Evolutionary conservation across 2,797 vertebrate species (phyloP).

Genomic region (Danio kyathit): DNA sequence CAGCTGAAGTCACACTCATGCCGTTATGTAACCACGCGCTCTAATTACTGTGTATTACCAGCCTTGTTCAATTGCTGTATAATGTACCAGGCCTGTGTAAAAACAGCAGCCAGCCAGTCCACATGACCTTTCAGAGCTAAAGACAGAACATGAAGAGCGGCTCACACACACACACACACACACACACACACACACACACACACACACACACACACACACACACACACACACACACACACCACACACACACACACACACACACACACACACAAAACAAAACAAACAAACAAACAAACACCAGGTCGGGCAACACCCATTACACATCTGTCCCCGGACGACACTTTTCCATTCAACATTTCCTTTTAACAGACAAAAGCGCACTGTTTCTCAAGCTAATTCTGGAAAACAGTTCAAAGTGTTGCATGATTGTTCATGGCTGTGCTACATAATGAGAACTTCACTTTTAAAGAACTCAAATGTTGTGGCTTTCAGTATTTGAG

Average conservation of each 20-base stretch:
- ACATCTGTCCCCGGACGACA: slow-evolving; percentile 28
- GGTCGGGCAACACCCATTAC: slow-evolving; percentile 46
- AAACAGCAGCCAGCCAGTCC: slow-evolving; percentile 45
- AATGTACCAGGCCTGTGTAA: slow-evolving; percentile 45
- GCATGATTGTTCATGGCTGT: slow-evolving; percentile 7
- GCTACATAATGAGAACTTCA: not conserved
- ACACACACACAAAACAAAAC: too few species aligned
- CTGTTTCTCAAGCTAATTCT: not conserved
- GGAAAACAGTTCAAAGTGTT: slow-evolving; percentile 23
- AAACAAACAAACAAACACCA: too few species aligned
- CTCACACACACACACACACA: slow-evolving; percentile 7
- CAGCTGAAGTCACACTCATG: slow-evolving; percentile 20
- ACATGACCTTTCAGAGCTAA: slow-evolving; percentile 49
- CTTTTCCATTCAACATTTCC: slow-evolving; percentile 22
- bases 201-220: not conserved
- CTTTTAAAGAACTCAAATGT: not conserved
- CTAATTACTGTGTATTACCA: slow-evolving; percentile 42
- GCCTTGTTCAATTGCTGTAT: slow-evolving; percentile 43
- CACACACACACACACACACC: not conserved
- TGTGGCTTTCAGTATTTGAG: not conserved
- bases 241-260: slow-evolving; percentile 31
- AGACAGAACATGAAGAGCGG: slow-evolving; percentile 31
- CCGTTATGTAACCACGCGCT: slow-evolving; percentile 33
- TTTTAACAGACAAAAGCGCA: not conserved
- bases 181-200: not conserved